Conservation (phyloP, 2,888 invertebrate species). For the Ophonus ardosiacus region DNA sequence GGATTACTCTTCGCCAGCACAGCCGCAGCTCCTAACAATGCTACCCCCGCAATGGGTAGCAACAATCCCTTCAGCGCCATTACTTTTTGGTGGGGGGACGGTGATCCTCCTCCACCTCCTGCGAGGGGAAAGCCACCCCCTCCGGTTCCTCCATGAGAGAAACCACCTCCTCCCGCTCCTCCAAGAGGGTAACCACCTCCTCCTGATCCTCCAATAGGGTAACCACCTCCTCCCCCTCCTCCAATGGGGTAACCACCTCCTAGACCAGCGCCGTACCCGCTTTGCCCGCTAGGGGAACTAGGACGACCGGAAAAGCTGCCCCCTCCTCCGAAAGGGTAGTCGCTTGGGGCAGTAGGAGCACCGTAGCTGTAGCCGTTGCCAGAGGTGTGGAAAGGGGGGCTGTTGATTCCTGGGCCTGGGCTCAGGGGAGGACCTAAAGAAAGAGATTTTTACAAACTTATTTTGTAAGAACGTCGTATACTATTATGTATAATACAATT, state of each 20-base stretch:
- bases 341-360: constrained; percentile 41
- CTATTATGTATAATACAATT: too few species aligned
- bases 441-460: neutral
- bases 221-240: neutral
- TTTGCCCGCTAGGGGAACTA: neutral
- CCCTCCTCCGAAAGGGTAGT: constrained; percentile 2
- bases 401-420: constrained; percentile 9
- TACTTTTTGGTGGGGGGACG: constrained; percentile 74
- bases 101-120: neutral
- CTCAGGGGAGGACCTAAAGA: constrained; percentile 18
- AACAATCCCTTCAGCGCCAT: constrained; percentile 81
- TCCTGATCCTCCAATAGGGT: too few species aligned
- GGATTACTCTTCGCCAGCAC: constrained; percentile 89
- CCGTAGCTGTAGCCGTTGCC: constrained; percentile 62
- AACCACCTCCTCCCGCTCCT: too few species aligned
- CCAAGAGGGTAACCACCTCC: too few species aligned
- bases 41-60: constrained; percentile 87
- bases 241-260: constrained; percentile 6
- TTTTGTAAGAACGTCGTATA: too few species aligned
- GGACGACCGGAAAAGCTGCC: constrained; percentile 7
- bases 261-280: constrained; percentile 10
- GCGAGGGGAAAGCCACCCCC: neutral
- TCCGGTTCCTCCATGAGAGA: too few species aligned
- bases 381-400: constrained; percentile 46
- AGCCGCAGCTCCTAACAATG: constrained; percentile 86